Conservation (phyloP, 2,113 vertebrate genomes). For the Anguilla rostrata region DNA sequence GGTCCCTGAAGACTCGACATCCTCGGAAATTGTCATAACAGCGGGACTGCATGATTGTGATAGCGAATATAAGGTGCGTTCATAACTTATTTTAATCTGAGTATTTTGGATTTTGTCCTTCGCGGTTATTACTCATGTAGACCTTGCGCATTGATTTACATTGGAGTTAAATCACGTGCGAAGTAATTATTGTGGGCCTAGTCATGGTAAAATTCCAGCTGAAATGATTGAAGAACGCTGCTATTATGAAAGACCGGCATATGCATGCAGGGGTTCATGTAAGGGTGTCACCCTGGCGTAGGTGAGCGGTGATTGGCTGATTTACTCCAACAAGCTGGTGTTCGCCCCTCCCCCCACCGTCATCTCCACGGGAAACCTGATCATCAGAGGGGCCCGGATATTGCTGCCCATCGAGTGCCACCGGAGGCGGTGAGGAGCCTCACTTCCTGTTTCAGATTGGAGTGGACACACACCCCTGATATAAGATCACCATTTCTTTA, state of each 20-base stretch:
- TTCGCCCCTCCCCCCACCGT: constrained; percentile 24
- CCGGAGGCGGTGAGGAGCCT: constrained; percentile 44
- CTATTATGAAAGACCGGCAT: too few relatives aligned
- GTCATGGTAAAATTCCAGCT: too few relatives aligned
- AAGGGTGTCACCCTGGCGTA: constrained; percentile 12
- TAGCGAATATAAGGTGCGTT: constrained; percentile 41
- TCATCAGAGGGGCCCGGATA: constrained; percentile 23
- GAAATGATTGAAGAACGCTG: too few relatives aligned
- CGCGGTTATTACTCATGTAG: too few relatives aligned
- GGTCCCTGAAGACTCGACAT: background rate
- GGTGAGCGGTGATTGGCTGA: constrained; percentile 46
- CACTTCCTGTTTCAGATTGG: too few relatives aligned
- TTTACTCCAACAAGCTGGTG: constrained; percentile 51
- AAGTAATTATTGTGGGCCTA: too few relatives aligned
- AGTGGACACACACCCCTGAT: too few relatives aligned
- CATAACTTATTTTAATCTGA: background rate
- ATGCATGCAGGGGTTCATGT: background rate
- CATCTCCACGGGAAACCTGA: constrained; percentile 19
- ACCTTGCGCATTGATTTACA: too few relatives aligned
- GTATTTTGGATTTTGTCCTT: too few relatives aligned
- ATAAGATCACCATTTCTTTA: too few relatives aligned
- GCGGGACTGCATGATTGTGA: constrained; percentile 36
- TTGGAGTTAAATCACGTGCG: too few relatives aligned
- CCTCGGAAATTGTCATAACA: constrained; percentile 37
- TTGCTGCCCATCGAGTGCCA: constrained; percentile 49